A percentile compares a stretch with the other conserved stretches of the same genome.
Conservation (phyloP, 2,888 invertebrate species). For the Branchipolynoe longqiensis region DNA sequence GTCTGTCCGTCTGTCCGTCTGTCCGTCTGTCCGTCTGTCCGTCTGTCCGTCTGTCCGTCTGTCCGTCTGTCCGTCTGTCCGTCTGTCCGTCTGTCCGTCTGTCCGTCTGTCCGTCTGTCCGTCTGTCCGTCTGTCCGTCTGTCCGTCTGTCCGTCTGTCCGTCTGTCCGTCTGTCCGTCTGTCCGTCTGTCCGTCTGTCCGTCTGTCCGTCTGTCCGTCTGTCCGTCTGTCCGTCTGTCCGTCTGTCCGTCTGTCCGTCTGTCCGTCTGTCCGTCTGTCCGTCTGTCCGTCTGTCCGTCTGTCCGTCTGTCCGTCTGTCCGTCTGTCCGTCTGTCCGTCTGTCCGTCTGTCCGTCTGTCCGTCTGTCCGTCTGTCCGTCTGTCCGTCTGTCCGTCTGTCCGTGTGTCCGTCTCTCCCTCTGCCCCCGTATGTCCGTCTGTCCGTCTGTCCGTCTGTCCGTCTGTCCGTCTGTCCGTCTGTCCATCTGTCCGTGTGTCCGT, state of each 20-base stretch:
- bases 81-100: too few species aligned
- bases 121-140: neutral
- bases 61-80: too few species aligned
- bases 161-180: neutral
- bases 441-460: too few species aligned
- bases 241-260: neutral
- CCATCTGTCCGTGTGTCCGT: too few species aligned
- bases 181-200: neutral
- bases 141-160: neutral
- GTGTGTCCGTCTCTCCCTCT: neutral
- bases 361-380: neutral
- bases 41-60: too few species aligned
- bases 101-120: neutral
- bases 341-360: neutral
- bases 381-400: neutral
- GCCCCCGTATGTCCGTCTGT: too few species aligned
- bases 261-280: neutral
- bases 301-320: neutral
- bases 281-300: neutral
- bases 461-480: too few species aligned
- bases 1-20: too few species aligned
- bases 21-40: too few species aligned
- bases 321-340: neutral
- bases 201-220: neutral
- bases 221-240: neutral